Evolutionary conservation across 2,113 vertebrate species (phyloP), one percentile per base, ranked within the genome.

Genomic region (Lichenostomus cassidix): DNA sequence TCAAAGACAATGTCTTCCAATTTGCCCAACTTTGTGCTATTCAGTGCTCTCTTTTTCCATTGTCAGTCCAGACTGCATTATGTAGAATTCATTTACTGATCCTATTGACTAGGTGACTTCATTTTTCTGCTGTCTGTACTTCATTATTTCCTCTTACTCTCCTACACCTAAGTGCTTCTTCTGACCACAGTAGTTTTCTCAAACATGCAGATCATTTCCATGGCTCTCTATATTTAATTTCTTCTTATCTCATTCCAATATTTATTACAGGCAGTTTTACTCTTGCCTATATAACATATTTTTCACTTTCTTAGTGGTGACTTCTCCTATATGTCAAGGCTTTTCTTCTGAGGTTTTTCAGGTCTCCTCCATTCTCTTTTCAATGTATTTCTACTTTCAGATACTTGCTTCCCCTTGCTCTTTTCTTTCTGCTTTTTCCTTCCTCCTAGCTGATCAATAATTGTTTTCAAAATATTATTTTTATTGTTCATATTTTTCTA

Each of bases 141-240:
- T 91, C 75, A 80, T 80, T 90, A 62, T 85, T 91, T 91, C 50
- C n/a, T 92, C 67, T 76, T 56, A 90, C 37, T 90, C 50, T 79
- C 39, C 80, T 82, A 88, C 63, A 95, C 64, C 47, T 55, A 55
- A 63, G 67, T 70, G 27, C 37, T 80, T 80, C 50, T 91, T 93
- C 85, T 59, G 39, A 77, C 53, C 90, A 80, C 42, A 20, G 27
- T 10, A 69, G 24, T 55, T 83, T 91, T 85, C 71, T 87, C 27
- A 83, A 19, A 35, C 33, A 70, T 52, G 47, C 64, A 49, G 64
- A 93, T 83, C 3, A 58, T 83, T 91, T 92, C 59, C 67, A 63
- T 74, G 33, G 29, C 50, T 87, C 42, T 79, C 2, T 95, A 50
- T n/a, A 81, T 81, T 74, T 87, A 83, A 95, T 67, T 87, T 62